Evolutionary conservation across 2,888 invertebrate species (phyloP), one percentile per base, ranked within the genome.

Genomic region (Hedychridium roseum): DNA sequence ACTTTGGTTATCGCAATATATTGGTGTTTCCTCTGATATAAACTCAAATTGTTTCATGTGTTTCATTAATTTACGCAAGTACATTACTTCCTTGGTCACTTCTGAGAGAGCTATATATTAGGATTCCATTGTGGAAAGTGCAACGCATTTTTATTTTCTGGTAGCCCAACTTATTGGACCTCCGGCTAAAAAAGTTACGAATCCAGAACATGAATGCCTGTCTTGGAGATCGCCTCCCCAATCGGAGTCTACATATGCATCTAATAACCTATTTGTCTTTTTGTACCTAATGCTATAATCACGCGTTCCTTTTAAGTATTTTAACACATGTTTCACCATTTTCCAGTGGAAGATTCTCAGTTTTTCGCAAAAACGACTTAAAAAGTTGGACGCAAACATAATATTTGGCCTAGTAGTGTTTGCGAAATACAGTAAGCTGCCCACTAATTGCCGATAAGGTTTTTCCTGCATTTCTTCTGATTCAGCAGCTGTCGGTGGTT

Each of bases 381-480:
- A 11, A 36, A 15, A 17, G 15, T 27, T 48, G 11, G 40, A 36
- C 1, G 52, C 52, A 21, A 48, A 43, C 4, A 40, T 31, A 21
- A 52, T 43, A 39, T 52, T 47, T 9, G 43, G 47, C 6, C 47
- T 37, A 4, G 43, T 52, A 9, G 39, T 30, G 18, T 43, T 43
- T 16, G 43, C 35, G 12, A 52, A 30, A 26, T 52, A 48, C 31
- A 52, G 32, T 17, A 52, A 21, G 7, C 47, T 39, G 4, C 52
- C 47, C 1, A 48, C 23, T 20, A 48, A 34, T 39, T 52, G 40
- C 27, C 40, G 40, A 35, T 47, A 52, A 14, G 52, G 47, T 35
- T 23, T 2, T 6, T 36, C 18, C 12, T 9, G 20, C 17, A 43
- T 43, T 4, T 43, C 15, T 9, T 27, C 27, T 1, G 23, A 23